phyloP scores from a whole-genome alignment of 2,888 invertebrate species.

The Chloroclysta siterata region DNA sequence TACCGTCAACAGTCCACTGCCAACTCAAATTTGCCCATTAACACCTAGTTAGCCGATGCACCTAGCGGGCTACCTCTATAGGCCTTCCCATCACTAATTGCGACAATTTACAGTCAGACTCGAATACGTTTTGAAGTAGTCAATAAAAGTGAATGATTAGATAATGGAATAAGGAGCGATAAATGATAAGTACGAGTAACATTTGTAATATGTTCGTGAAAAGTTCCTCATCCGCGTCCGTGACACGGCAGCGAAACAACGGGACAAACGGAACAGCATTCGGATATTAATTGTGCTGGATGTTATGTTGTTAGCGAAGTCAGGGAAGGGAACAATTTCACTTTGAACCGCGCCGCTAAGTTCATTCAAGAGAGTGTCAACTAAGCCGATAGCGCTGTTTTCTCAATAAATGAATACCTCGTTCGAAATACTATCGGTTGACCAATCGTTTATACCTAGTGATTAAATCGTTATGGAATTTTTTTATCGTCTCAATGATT shows the following conservation, averaged over 20 bases:
- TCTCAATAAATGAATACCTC: background rate
- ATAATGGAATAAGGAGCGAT: conserved; percentile 7
- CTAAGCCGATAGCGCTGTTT: conserved; percentile 2
- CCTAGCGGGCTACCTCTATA: background rate
- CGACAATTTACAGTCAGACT: conserved; percentile 6
- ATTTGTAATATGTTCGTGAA: background rate
- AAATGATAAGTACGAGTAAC: background rate
- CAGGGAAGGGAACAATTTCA: conserved; percentile 26
- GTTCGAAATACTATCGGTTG: background rate
- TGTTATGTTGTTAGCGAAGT: conserved; percentile 13
- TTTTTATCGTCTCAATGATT: background rate
- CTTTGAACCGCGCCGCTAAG: background rate
- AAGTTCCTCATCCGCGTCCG: background rate
- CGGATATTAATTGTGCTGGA: conserved; percentile 18
- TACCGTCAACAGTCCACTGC: conserved; percentile 9
- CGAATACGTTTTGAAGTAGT: conserved; percentile 3
- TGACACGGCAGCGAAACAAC: background rate
- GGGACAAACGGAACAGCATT: conserved; percentile 1
- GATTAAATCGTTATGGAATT: background rate
- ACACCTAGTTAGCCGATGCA: background rate
- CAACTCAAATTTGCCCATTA: conserved; percentile 17
- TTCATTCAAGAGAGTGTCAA: conserved; percentile 3
- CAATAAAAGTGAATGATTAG: conserved; percentile 7
- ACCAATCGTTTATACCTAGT: background rate
- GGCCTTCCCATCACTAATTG: conserved; percentile 1